A percentile compares a stretch with the other conserved stretches of the same genome.
Evolutionary conservation across 2,113 vertebrate genomes (phyloP).

Genomic region (Xenotilapia leptura): DNA sequence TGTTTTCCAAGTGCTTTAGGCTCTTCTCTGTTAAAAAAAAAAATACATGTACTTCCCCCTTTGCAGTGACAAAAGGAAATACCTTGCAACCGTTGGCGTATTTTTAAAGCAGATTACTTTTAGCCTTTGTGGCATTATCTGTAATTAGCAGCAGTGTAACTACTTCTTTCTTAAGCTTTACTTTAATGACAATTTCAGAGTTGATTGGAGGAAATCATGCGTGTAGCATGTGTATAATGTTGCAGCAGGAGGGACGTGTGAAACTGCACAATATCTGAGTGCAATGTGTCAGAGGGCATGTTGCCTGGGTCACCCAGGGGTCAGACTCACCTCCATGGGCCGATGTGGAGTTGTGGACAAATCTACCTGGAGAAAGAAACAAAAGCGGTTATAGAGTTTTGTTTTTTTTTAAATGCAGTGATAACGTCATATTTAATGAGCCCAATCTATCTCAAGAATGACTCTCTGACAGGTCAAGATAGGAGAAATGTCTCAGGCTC

Average conservation of each 20-base stretch:
- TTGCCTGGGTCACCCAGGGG: not conserved
- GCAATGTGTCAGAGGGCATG: not conserved
- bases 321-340: constrained; percentile 67
- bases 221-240: not conserved
- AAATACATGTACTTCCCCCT: not conserved
- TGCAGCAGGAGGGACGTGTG: not conserved
- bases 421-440: not conserved
- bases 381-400: not conserved
- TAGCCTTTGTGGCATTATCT: not conserved
- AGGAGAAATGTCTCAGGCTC: not conserved
- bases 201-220: not conserved
- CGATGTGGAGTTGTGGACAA: constrained; percentile 55
- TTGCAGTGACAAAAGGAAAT: not conserved
- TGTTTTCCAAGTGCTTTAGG: not conserved
- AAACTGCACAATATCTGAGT: not conserved
- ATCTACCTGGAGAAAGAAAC: constrained; percentile 66
- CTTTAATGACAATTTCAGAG: not conserved
- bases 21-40: not conserved
- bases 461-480: not conserved
- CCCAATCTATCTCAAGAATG: not conserved
- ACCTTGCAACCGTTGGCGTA: not conserved
- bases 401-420: not conserved
- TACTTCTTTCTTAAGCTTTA: not conserved
- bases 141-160: not conserved
- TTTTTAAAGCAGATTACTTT: not conserved